Evolutionary conservation across 2,888 invertebrate genomes (phyloP).

Genomic region (Erpobdella octoculata): DNA sequence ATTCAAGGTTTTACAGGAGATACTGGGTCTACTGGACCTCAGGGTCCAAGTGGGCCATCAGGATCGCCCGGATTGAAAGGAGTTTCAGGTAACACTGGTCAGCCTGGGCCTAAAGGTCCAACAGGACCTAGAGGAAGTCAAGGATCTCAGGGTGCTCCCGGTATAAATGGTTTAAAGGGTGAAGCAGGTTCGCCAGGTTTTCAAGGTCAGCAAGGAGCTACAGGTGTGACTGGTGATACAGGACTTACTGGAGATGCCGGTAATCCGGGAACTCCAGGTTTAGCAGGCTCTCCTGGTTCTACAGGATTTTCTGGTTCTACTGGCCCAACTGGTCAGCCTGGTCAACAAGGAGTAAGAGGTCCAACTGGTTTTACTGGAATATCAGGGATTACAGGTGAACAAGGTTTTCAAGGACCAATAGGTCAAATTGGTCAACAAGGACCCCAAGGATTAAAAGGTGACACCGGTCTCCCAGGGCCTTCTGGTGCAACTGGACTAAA

Average conservation of each 20-base stretch:
- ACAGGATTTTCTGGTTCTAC: constrained; percentile 32
- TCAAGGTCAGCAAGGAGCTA: constrained; percentile 24
- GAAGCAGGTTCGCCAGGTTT: constrained; percentile 26
- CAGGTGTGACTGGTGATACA: constrained; percentile 28
- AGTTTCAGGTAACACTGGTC: constrained; percentile 2
- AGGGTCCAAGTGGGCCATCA: constrained; percentile 33
- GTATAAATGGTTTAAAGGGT: constrained; percentile 30
- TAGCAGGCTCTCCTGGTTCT: constrained; percentile 29
- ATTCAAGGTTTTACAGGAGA: constrained; percentile 15
- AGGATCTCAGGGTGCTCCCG: constrained; percentile 26
- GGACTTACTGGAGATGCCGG: constrained; percentile 33
- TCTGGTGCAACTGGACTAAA: constrained; percentile 28
- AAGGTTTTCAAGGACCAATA: background rate
- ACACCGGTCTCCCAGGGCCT: constrained; percentile 26
- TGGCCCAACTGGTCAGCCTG: constrained; percentile 31
- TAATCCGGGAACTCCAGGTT: constrained; percentile 29
- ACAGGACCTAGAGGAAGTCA: constrained; percentile 27
- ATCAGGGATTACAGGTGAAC: constrained; percentile 21
- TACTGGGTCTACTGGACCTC: constrained; percentile 26
- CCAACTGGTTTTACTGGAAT: constrained; percentile 26
- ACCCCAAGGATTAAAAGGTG: constrained; percentile 22
- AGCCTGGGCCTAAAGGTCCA: constrained; percentile 15
- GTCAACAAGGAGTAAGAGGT: constrained; percentile 29
- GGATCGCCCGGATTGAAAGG: constrained; percentile 27
- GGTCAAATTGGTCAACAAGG: constrained; percentile 25